Base-by-base conservation (phyloP, 1,140 invertebrate genomes). In the Planococcus citri region DNA sequence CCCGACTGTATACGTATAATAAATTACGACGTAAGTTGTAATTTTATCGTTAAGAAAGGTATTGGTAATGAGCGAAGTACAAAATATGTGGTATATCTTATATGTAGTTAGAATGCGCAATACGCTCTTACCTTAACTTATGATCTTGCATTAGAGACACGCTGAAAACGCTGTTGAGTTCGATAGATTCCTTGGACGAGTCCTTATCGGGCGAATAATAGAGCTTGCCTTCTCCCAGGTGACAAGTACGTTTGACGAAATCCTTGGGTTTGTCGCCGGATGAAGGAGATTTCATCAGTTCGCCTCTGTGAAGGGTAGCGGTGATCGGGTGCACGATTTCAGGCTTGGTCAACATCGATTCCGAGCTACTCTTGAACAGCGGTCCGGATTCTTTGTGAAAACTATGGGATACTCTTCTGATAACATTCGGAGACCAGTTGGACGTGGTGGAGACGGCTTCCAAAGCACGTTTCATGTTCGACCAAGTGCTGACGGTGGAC, bases 131-230 rank as follows among this genome's bases (percentile, higher is more conserved):
- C 69, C 79, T 83, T 24, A 79, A 81, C 76, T 86, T 85, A 68
- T 81, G 79, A 74, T 86, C 85, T 73, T 82, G 80, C 27, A 87
- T 78, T 70, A 84, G 78, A 76, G 86, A 84, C 70, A 87, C 75
- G 72, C 85, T 87, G 3, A 85, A 78, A 20, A 86, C 80, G 33
- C 75, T 77, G 8, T 84, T 79, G 38, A 86, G 76, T 8, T 81
- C 76, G 74, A 87, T 81, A 41, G 80, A 74, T 75, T 87, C 85
- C 72, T 85, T 85, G 20, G 78, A 71, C 0, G 79, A 78, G 69
- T 82, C 79, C 73, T 82, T 83, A 73, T 85, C 83, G 9, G 78
- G 69, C 69, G 79, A 83, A 71, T 82, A 80, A 41, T 78, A 78
- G 21, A 85, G 78, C 72, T 82, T 82, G 17, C 81, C 78, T 72